Evolutionary conservation across 2,797 vertebrate species (phyloP), one percentile per base, ranked within the genome.

Genomic region (Telmatherina bonti): DNA sequence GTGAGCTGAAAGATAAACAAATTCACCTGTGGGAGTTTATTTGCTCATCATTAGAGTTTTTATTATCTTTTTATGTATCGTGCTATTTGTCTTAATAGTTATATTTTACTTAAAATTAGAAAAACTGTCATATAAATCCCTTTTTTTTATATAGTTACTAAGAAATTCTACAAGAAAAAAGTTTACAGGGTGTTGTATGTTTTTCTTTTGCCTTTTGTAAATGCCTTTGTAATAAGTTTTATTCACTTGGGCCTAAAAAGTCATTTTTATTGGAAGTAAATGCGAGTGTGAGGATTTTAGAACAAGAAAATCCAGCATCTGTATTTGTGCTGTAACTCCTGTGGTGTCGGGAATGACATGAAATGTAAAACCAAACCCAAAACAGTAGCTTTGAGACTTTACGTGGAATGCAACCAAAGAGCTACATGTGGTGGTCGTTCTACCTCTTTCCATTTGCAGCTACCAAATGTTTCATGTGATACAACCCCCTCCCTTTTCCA

Each of bases 301-400:
- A 82, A 78, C 63, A 82, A 78, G 66, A 62, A 70, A 81, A 67
- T 47, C 80, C 83, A 81, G 82, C 71, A 16, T 77, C 70, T 61
- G 72, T 35, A 9, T 63, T 58, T 47, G 20, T 69, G 51, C 70
- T 71, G 79, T 67, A 62, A 76, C 68, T 58, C 74, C 70, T 65
- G 67, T 33, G 58, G 69, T 63, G 56, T 83, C 72, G 71, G 68
- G 79, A 72, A 85, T 72, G 76, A 88, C 82, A 84, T 86, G 76
- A 82, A 83, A 67, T 38, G 53, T 72, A 64, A 61, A 86, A 74
- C 58, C 12, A 1, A 89, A 77, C 82, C 90, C 86, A 88, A 76
- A 91, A 92, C 93, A 76, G 89, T 90, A 91, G 90, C 89, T 74
- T 82, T 75, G 76, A 85, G 76, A 79, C 76, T 74, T 36, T 64